Evolutionary conservation across 2,888 invertebrate species (phyloP), one percentile per base, ranked within the genome.

Genomic region (Tinea trinotella): DNA sequence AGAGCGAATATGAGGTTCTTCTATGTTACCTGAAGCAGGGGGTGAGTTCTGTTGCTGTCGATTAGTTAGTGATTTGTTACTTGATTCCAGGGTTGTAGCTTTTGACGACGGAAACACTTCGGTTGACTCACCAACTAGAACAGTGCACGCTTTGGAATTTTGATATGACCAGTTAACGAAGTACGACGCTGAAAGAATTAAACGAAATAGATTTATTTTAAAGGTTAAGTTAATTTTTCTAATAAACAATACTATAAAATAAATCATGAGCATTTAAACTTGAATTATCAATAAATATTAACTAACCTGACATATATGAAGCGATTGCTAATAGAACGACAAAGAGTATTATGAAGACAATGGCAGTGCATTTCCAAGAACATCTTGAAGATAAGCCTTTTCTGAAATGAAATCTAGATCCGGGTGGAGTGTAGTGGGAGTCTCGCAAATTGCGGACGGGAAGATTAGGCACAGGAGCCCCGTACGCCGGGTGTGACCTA

Each of bases 321-420:
- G 96, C 89, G 61, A 94, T 92, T 61, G 95, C 93, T 68, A 93
- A 90, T 64, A 97, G 89, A 67, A 94, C 89, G 65, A 94, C 90
- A 64, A 94, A 92, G 65, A 96, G 89, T 78, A 94, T 90, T 71
- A 96, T 92, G 74, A 95, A 93, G 62, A 93, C 91, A 72, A 97
- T 93, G 60, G 96, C 95, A 63, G 95, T 92, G 82, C 96, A 95
- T 79, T 94, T 94, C 95, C 97, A 97, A 59, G 95, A 94, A 84
- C 97, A 97, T 67, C 90, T 89, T 64, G 94, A 92, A 56, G 93
- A 91, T 66, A 95, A 87, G 64, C 93, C 94, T 88, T 95, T 95
- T 73, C 93, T 91, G 81, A 95, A 94, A 81, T 94, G 95, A 85
- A 94, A 94, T 66, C 94, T 89, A 63, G 93, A 92, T 62, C 89